Evolutionary conservation across 2,797 vertebrate species (phyloP).

Genomic region (Acipenser transmontanus): DNA sequence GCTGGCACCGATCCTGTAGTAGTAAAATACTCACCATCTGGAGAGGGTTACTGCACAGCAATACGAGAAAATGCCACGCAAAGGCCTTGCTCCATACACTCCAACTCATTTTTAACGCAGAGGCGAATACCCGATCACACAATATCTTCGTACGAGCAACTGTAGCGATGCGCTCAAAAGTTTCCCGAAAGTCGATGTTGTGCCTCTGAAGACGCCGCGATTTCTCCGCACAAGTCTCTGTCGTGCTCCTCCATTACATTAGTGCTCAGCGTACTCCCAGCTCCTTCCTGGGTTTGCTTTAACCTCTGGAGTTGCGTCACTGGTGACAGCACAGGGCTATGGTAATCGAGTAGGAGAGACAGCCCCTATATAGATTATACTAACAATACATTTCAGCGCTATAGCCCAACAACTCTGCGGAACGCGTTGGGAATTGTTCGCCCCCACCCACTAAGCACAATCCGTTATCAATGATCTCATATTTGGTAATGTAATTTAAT

Average conservation of each 20-base stretch:
- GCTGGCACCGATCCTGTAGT: neutral
- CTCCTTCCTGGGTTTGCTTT: constrained; percentile 8
- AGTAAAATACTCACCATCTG: constrained; percentile 48
- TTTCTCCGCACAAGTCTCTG: constrained; percentile 9
- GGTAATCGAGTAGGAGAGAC: too few relatives aligned
- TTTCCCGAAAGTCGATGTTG: neutral
- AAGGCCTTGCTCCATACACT: constrained; percentile 51
- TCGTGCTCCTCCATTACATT: constrained; percentile 35
- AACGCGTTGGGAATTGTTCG: too few relatives aligned
- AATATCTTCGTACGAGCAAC: constrained; percentile 38
- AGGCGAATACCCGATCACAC: constrained; percentile 25
- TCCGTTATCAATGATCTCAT: too few relatives aligned
- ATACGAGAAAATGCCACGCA: constrained; percentile 48
- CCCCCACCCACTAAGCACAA: too few relatives aligned
- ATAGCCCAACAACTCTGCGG: too few relatives aligned
- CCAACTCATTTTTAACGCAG: constrained; percentile 52
- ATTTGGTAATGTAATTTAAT: too few relatives aligned
- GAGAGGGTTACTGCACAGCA: constrained; percentile 46
- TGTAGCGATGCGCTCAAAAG: constrained; percentile 1
- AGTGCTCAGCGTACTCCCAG: constrained; percentile 7
- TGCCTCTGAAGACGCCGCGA: neutral
- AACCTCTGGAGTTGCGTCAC: neutral
- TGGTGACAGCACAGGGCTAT: neutral
- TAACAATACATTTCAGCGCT: too few relatives aligned
- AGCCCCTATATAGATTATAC: too few relatives aligned